Conservation (phyloP, 1,140 invertebrate species). For the Portunus trituberculatus region DNA sequence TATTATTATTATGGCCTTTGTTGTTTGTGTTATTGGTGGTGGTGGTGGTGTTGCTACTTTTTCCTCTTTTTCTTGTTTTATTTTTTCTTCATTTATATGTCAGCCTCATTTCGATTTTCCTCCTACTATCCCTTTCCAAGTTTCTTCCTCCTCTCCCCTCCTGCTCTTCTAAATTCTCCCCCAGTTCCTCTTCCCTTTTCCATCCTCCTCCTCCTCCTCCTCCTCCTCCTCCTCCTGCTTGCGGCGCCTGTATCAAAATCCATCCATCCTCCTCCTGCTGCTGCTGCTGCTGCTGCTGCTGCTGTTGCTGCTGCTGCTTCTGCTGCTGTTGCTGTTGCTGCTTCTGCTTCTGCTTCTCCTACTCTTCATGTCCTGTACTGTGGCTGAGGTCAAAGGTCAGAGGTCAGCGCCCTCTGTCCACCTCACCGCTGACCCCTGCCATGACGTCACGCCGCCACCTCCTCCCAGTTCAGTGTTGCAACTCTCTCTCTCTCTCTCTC, state of each 20-base stretch:
- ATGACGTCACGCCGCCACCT: background rate
- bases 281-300: no score
- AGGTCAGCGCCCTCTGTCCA: background rate
- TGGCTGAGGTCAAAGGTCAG: background rate
- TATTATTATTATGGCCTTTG: no score
- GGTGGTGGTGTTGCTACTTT: background rate
- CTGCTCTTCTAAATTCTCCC: background rate
- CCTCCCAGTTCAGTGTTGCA: background rate
- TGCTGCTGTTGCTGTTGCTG: background rate
- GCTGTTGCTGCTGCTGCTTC: no score
- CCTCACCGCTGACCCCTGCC: background rate
- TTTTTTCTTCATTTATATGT: background rate
- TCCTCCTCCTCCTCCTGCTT: background rate
- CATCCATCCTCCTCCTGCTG: no score
- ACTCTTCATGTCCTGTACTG: background rate
- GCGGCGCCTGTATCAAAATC: no score
- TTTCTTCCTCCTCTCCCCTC: background rate
- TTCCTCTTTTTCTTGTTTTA: background rate
- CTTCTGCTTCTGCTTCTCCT: background rate
- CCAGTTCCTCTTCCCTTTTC: background rate
- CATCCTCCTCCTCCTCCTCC: background rate
- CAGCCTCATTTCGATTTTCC: background rate
- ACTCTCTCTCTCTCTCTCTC: slow-evolving; percentile 41
- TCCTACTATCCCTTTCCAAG: background rate
- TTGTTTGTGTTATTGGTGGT: no score